Evolutionary conservation across 2,113 vertebrate species (phyloP), one percentile per base, ranked within the genome.

Genomic region (Numenius arquata): DNA sequence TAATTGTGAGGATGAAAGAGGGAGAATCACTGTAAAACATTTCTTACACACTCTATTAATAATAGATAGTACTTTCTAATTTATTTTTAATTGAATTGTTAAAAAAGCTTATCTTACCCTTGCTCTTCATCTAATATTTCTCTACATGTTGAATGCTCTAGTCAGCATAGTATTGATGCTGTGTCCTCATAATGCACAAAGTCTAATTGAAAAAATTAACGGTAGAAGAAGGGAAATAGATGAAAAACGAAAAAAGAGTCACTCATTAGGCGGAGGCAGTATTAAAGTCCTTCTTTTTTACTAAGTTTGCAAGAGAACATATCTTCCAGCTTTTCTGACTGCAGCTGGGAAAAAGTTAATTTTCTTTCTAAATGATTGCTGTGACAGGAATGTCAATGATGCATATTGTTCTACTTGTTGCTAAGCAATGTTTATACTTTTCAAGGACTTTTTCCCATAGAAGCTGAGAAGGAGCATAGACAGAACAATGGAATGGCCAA

Each of bases 41-140:
- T 92, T 66, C 21, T 84, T 84, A 50, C 18, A 65, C 11, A 47
- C 8, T 52, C 15, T 77, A 36, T 55, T 86, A 92, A 67, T 70
- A 95, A 81, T 34, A 88, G 45, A 41, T 21, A 30, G 9, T 25
- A 36, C 5, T 65, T 82, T 79, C 65, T 68, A 87, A 77, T 96
- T 93, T 87, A 83, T 89, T 89, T 95, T 92, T 77, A 86, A 93
- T 59, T 66, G 38, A 77, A 94, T 71, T 50, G 9, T 88, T 67
- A 32, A 71, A 86, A 91, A 84, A 45, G 0, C 11, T 78, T 81
- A n/a, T 81, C 23, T 80, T 75, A 56, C 8, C 5, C 29, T 85
- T 83, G 3, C 41, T 61, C 8, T 17, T 79, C 12, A 2, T 76
- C 58, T 66, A 70, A 38, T 70, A 48, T 80, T 93, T 92, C 67